Evolutionary conservation across 1,140 invertebrate genomes (phyloP), one percentile per base, ranked within the genome.

Genomic region (Lordiphosa clarofinis): DNA sequence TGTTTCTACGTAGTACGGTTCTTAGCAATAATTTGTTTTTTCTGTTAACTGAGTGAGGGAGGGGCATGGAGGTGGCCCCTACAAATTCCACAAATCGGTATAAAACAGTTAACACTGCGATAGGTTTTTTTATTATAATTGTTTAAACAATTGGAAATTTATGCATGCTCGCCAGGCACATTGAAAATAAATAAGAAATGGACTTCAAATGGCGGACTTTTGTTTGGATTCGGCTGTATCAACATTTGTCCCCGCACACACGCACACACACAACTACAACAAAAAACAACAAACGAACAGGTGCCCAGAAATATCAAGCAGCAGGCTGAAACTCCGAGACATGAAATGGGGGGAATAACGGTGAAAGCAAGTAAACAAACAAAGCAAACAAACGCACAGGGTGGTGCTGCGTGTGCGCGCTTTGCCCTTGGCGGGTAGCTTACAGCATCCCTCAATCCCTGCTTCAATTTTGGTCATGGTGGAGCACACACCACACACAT

Each of bases 1-100:
- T 65, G 59, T 84, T 82, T 76, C 55, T 56, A 61, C 53, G 53
- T 79, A 81, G 71, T 71, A 75, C 44, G 71, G 59, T 75, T 82
- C 43, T 66, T 84, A 82, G 78, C 55, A 67, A 69, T 82, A 68
- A 68, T 66, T 66, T 71, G 52, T 61, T 66, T 46, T 44, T 46
- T 46, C 24, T 9, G 43, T 11, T 46, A 28, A 46, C 28, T 31
- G 28, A 31, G 7, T 6, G 28, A 31, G 28, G 2, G 28, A 31
- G 28, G 15, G 15, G 5, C 2, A 8, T 1, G 0, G 28, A 31
- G 28, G 0, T 7, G 7, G 28, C 13, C 24, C 31, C 43, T 9
- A 31, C 24, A 46, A 4, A 46, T 31, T 46, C 31, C 43, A 24
- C 28, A 46, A 42, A 46, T 46, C 24, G 24, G 43, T 31, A 44